Evolutionary conservation across 2,797 vertebrate genomes (phyloP).

Genomic region (Rhyacichthys aspro): DNA sequence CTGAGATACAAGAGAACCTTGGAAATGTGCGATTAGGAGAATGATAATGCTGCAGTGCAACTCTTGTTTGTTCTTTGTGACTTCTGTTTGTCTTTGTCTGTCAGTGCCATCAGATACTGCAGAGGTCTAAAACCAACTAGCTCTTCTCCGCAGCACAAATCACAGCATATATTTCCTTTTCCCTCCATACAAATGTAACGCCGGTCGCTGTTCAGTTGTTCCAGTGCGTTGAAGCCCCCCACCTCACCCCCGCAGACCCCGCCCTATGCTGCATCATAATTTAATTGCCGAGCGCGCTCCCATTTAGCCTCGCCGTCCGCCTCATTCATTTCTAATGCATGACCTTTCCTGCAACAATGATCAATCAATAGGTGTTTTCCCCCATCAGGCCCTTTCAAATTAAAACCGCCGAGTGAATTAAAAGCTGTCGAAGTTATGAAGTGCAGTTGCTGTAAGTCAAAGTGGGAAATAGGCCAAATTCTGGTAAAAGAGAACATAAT

Average conservation of each 20-base stretch:
- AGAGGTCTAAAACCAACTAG: neutral
- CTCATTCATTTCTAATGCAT: conserved; percentile 75
- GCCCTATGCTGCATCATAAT: conserved; percentile 57
- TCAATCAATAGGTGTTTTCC: conserved; percentile 77
- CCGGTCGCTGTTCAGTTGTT: conserved; percentile 49
- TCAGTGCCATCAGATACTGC: no score
- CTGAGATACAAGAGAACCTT: no score
- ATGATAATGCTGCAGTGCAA: no score
- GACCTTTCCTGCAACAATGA: conserved; percentile 79
- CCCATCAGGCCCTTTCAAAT: conserved; percentile 64
- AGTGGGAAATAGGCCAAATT: conserved; percentile 35
- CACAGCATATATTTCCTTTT: conserved; percentile 39
- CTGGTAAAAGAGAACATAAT: conserved; percentile 21
- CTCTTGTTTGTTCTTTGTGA: no score
- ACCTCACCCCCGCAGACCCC: conserved; percentile 13
- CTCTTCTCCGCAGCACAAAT: neutral
- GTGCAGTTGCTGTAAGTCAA: conserved; percentile 40
- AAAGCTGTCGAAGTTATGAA: conserved; percentile 55
- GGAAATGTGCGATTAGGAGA: no score
- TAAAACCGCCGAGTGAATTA: conserved; percentile 58
- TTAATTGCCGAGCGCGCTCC: conserved; percentile 60
- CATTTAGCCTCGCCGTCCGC: conserved; percentile 28
- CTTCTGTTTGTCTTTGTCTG: no score
- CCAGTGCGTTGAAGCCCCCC: conserved; percentile 46
- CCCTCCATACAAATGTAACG: conserved; percentile 46